A percentile compares a stretch with the other conserved stretches of the same genome.
Evolutionary conservation across 2,113 vertebrate genomes (phyloP).

Genomic region (Nansenia antarctica): DNA sequence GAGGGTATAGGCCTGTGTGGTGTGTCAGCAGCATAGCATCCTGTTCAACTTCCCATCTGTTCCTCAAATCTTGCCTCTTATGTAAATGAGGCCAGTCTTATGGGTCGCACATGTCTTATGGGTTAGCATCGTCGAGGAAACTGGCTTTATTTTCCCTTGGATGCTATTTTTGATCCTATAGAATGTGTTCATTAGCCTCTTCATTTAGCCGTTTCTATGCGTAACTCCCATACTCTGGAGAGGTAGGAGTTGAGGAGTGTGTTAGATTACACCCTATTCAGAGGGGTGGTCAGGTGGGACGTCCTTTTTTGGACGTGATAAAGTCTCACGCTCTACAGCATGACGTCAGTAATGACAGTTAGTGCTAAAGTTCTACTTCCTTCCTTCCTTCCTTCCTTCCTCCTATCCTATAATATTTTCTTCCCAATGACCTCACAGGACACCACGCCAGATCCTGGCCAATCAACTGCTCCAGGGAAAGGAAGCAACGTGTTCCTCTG

Average conservation of each 20-base stretch:
- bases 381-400: constrained; percentile 18
- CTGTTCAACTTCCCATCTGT: background rate
- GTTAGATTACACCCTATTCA: constrained; percentile 1
- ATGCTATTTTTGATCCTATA: background rate
- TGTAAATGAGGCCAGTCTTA: too few relatives aligned
- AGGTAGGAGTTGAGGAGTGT: too few relatives aligned
- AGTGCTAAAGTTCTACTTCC: background rate
- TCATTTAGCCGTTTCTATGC: too few relatives aligned
- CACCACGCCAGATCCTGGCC: background rate
- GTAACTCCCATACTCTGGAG: too few relatives aligned
- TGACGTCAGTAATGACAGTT: background rate
- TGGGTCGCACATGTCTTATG: background rate
- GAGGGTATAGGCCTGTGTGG: background rate
- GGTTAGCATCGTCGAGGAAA: background rate
- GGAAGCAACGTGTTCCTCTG: background rate
- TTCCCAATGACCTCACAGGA: constrained; percentile 7
- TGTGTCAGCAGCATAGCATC: background rate
- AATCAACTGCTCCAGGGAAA: too few relatives aligned
- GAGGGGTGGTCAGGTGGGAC: background rate
- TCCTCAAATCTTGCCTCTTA: background rate
- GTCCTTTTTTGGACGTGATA: background rate
- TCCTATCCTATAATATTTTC: constrained; percentile 9
- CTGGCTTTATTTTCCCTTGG: background rate
- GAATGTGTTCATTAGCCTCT: too few relatives aligned
- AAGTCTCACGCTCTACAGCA: background rate